phyloP scores from a whole-genome alignment of 2,113 vertebrate species.

The Oryzias curvinotus region DNA sequence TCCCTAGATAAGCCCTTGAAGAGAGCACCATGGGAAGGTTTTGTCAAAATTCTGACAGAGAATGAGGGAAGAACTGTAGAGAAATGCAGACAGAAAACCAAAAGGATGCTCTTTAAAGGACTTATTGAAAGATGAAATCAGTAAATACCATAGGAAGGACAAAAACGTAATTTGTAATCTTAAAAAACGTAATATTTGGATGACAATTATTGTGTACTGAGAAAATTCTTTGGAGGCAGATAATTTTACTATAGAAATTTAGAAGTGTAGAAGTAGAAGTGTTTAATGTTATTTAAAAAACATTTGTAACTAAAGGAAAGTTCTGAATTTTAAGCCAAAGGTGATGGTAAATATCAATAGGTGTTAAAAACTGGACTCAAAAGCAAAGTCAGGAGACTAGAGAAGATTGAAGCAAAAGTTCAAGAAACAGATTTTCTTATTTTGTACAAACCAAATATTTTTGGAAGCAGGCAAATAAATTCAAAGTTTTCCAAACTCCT shows the following conservation, averaged over 20 bases:
- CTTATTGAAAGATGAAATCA: slow-evolving; percentile 4
- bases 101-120: slow-evolving; percentile 24
- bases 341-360: too few species aligned
- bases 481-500: too few species aligned
- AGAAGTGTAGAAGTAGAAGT: too few species aligned
- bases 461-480: too few species aligned
- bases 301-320: too few species aligned
- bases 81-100: slow-evolving; percentile 24
- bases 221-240: background rate
- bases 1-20: slow-evolving; percentile 42
- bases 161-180: background rate
- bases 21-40: slow-evolving; percentile 35
- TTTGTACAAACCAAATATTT: too few species aligned
- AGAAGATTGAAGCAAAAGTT: too few species aligned
- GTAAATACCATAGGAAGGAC: slow-evolving; percentile 1
- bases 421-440: too few species aligned
- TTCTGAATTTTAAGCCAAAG: too few species aligned
- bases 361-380: too few species aligned
- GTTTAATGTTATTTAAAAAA: too few species aligned
- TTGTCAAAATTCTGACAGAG: slow-evolving; percentile 52
- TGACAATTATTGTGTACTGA: slow-evolving; percentile 6
- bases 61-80: background rate
- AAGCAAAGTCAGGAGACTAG: too few species aligned
- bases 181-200: background rate
- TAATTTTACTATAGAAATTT: background rate